phyloP scores from a whole-genome alignment of 2,888 invertebrate genomes.

The Hydropsyche betteni region DNA sequence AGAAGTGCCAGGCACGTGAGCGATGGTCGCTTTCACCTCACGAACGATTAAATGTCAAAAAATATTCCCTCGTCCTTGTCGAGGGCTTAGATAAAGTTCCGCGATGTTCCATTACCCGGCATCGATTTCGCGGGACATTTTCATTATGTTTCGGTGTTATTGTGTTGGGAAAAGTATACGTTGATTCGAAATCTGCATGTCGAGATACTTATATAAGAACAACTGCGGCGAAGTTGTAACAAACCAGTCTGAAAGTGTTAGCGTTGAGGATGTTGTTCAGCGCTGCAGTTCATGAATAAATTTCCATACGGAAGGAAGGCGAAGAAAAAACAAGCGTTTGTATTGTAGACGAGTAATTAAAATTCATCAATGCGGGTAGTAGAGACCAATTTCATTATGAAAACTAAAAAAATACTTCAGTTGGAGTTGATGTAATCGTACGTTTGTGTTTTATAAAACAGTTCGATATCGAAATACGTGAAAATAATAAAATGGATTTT shows the following conservation, averaged over 20 bases:
- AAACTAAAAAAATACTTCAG: not conserved
- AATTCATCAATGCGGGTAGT: too few species aligned
- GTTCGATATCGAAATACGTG: too few species aligned
- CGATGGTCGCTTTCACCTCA: slow-evolving; percentile 19
- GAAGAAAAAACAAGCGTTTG: not conserved
- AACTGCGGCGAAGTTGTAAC: slow-evolving; percentile 16
- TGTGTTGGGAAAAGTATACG: too few species aligned
- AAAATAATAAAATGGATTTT: too few species aligned
- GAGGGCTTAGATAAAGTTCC: too few species aligned
- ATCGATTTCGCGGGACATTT: too few species aligned
- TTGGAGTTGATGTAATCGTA: too few species aligned
- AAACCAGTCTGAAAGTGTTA: slow-evolving; percentile 15
- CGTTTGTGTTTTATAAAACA: too few species aligned
- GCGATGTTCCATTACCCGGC: too few species aligned
- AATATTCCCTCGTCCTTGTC: not conserved
- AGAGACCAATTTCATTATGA: not conserved
- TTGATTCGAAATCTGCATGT: too few species aligned
- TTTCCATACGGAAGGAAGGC: slow-evolving; percentile 9
- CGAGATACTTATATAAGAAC: not conserved
- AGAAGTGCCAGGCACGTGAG: slow-evolving; percentile 28
- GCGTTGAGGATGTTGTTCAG: slow-evolving; percentile 10
- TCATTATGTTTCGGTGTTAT: too few species aligned
- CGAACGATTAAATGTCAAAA: slow-evolving; percentile 1
- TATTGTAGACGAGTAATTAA: too few species aligned
- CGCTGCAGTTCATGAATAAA: slow-evolving; percentile 30